phyloP scores from a whole-genome alignment of 2,113 vertebrate genomes.

The Casuarius casuarius region DNA sequence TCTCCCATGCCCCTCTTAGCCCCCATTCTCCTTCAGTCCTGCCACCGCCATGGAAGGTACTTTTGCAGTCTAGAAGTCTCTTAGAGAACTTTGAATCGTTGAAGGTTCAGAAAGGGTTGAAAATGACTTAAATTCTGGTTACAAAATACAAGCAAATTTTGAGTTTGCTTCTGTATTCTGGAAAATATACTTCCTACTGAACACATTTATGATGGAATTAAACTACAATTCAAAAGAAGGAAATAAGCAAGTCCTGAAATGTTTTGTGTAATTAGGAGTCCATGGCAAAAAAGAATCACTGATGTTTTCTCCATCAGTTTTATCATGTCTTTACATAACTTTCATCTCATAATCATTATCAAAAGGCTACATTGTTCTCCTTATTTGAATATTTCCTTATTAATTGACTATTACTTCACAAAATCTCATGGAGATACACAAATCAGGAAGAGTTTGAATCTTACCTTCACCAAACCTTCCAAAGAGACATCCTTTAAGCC shows the following conservation, averaged over 20 bases:
- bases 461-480: background rate
- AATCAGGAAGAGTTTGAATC: background rate
- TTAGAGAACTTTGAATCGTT: background rate
- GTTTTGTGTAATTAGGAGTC: background rate
- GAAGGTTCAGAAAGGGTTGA: background rate
- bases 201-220: background rate
- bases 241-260: background rate
- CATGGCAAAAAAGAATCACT: background rate
- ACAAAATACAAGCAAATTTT: background rate
- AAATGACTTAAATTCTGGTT: background rate
- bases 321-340: background rate
- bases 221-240: background rate
- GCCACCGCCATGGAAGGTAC: background rate
- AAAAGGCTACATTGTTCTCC: background rate
- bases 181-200: background rate
- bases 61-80: background rate
- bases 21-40: background rate
- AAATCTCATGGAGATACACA: background rate
- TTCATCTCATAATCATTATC: background rate
- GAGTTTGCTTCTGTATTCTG: background rate
- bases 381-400: background rate
- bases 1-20: too few species aligned
- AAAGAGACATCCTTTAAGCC: background rate
- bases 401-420: background rate
- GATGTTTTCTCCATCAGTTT: background rate